Conservation (phyloP, 2,888 invertebrate genomes). For the Mellilla xanthometata region DNA sequence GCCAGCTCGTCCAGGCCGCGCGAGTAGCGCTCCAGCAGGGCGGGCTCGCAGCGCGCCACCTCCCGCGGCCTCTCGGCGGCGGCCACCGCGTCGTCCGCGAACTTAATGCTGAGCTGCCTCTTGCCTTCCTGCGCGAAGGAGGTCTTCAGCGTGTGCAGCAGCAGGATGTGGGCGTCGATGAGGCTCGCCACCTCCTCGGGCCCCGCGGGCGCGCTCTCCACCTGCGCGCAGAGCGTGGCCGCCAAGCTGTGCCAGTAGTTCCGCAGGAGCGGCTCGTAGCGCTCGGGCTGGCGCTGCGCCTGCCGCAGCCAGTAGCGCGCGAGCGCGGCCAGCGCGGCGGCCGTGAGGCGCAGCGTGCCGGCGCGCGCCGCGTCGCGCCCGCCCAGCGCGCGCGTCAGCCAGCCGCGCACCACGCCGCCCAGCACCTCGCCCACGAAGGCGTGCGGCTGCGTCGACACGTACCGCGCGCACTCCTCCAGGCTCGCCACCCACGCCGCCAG, state of each 20-base stretch:
- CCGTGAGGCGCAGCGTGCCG: conserved; percentile 32
- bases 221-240: too few species aligned
- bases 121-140: conserved; percentile 43
- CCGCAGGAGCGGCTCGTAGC: conserved; percentile 55
- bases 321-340: conserved; percentile 46
- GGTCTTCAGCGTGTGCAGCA: conserved; percentile 52
- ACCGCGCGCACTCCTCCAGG: conserved; percentile 88
- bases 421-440: conserved; percentile 42
- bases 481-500: conserved; percentile 85
- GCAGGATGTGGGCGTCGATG: conserved; percentile 58
- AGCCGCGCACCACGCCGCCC: conserved; percentile 48
- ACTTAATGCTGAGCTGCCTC: conserved; percentile 51
- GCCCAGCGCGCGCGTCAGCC: conserved; percentile 46
- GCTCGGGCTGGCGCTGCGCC: conserved; percentile 48
- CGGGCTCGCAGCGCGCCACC: conserved; percentile 31
- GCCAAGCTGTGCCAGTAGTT: conserved; percentile 69
- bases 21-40: conserved; percentile 52
- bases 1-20: conserved; percentile 70
- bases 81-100: conserved; percentile 40
- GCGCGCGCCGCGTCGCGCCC: neutral
- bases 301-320: conserved; percentile 60
- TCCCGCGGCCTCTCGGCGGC: neutral
- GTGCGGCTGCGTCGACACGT: conserved; percentile 45
- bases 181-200: conserved; percentile 63
- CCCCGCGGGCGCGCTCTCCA: too few species aligned